Base-by-base conservation (phyloP, 2,888 invertebrate species). In the Zelleria hepariella region DNA sequence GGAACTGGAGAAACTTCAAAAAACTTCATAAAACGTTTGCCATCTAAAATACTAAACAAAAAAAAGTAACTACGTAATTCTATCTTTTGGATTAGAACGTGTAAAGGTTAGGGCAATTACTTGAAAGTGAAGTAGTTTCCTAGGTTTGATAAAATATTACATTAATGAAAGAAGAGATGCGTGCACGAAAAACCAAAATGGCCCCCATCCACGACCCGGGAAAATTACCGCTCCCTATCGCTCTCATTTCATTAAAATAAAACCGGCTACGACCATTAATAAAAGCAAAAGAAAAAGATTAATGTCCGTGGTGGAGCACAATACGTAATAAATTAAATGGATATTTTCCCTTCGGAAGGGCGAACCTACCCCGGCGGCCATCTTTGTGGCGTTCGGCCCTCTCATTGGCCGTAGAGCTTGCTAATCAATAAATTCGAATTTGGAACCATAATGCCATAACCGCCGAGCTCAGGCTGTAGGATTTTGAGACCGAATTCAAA, bases 291-390 rank as follows among this genome's bases (percentile, higher is more conserved):
- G 57, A 57, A 82, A 82, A 87, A 88, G 87, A 87, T 88, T 86
- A 88, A 88, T 88, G 87, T 85, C 79, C 69, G 72, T 65, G n/a
- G n/a, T n/a, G 55, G 65, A 71, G 74, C 74, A 87, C 87, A 87
- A 87, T 82, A 79, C 77, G 79, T 88, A 85, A 88, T 88, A 87
- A 87, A 88, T 88, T 88, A 86, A 74, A 70, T 65, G 67, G 78
- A 75, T 74, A 80, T 82, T 78, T 79, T 51, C 58, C 67, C 32
- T 42, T 42, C 71, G 67, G 63, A 66, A 73, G 78, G 80, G 82
- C 82, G 69, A 73, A 71, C 65, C 75, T 73, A 78, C 83, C 84
- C 82, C 65, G 74, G 65, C 75, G 69, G 87, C 87, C 87, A 86
- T 86, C 65, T 85, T 86, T 76, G 56, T 59, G 61, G 65, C 68